phyloP scores from a whole-genome alignment of 1,140 invertebrate genomes.

The Orchesella cincta region DNA sequence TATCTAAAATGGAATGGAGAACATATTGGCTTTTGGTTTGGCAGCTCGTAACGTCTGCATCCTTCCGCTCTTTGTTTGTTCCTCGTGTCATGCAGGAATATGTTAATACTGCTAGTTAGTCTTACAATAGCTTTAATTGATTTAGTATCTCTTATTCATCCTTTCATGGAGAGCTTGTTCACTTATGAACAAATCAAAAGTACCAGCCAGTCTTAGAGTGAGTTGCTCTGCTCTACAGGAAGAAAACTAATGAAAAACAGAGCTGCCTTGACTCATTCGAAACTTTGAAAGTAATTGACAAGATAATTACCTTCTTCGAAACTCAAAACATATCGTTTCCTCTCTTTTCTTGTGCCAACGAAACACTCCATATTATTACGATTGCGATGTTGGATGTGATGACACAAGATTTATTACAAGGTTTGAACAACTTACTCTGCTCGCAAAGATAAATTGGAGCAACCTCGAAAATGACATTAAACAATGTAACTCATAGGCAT shows the following conservation, averaged over 20 bases:
- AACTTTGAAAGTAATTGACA: neutral
- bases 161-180: neutral
- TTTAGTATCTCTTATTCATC: neutral
- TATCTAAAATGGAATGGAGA: no score
- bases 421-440: neutral
- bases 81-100: no score
- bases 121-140: neutral
- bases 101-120: no score
- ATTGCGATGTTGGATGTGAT: neutral
- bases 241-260: neutral
- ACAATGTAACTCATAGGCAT: no score
- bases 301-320: constrained; percentile 16
- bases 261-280: neutral
- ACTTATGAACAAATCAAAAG: neutral
- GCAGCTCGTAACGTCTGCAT: no score
- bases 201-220: neutral
- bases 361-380: neutral
- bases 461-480: constrained; percentile 12
- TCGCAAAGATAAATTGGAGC: neutral
- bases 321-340: neutral
- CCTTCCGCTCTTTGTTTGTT: no score
- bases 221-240: neutral
- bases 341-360: neutral
- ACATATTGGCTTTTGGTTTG: no score
- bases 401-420: constrained; percentile 25